Base-by-base conservation (phyloP, 1,140 invertebrate genomes). In the Drosophila quadrilineata region DNA sequence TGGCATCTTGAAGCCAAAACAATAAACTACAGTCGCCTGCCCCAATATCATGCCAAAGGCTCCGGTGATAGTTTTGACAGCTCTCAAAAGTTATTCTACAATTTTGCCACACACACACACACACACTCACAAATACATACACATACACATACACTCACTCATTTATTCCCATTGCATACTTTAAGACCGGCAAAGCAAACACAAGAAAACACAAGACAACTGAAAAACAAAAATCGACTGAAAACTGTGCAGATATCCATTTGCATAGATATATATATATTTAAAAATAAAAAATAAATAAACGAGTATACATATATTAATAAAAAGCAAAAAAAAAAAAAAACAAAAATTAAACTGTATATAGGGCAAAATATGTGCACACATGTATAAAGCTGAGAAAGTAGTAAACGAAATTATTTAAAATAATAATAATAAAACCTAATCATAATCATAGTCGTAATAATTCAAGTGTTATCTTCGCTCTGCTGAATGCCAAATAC, bases 171-270 rank as follows among this genome's bases (percentile, higher is more conserved):
- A n/a, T n/a, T n/a, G n/a, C n/a, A n/a, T n/a, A n/a, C n/a, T n/a
- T n/a, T n/a, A n/a, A n/a, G n/a, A n/a, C n/a, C n/a, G n/a, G n/a
- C n/a, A n/a, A n/a, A n/a, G n/a, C n/a, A 68, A 40, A 48, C 31
- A 35, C 36, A 24, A 52, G 24, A 40, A 43, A 10, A 49, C 31
- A 21, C 28, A 60, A 16, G 6, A 69, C 40, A 57, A 35, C 59
- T 49, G 45, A 14, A 56, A 71, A 50, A 66, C 54, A 52, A 14
- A 63, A 80, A 71, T 77, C 71, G 79, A 85, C 77, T 84, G 77
- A 84, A n/a, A 74, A 75, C 62, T 71, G 26, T 67, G 75, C 75
- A 50, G 59, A 77, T 56, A 26, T 36, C 19, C 26, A 41, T 50
- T 59, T 66, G 71, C 75, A 71, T 67, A 28, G 53, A 54, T 74